Base-by-base conservation (phyloP, 1,140 invertebrate species). In the Meteorus sp. region DNA sequence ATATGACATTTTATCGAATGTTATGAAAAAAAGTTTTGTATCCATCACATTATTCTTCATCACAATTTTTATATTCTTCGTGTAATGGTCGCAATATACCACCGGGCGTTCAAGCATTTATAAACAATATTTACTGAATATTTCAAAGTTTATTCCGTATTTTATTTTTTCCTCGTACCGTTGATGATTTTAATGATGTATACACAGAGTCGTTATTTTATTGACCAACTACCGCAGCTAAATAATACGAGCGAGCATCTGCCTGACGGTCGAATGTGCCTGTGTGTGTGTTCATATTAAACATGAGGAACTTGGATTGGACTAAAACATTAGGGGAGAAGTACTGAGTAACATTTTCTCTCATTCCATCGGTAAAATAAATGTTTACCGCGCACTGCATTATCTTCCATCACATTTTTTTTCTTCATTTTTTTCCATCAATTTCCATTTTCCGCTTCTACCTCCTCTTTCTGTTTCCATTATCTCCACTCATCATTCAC, bases 201-300 rank as follows among this genome's bases (percentile, higher is more conserved):
- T 59, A 27, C 48, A 52, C 37, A 59, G 25, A 50, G 23, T 25
- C 27, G 47, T 37, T 58, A 48, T 51, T 59, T 59, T 33, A 59
- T 59, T 44, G 50, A 52, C 27, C 27, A 52, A 31, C 29, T 19
- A 23, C n/a, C n/a, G n/a, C n/a, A n/a, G n/a, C n/a, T n/a, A n/a
- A n/a, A n/a, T n/a, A n/a, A n/a, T n/a, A n/a, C n/a, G n/a, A n/a
- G n/a, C 31, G 17, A 52, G 33, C 31, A 35, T 52, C 50, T 33
- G 31, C 50, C 31, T 15, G 17, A 17, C 15, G 29, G 27, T 31
- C 22, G 11, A 13, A 22, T 48, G 43, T 45, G 15, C 22, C 17
- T 35, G 13, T 13, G n/a, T 45, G 57, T 44, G 50, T 59, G 50
- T 50, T 59, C 45, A 59, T 59, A 59, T 44, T 59, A 59, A 59